A percentile compares a stretch with the other conserved stretches of the same genome.
phyloP scores from a whole-genome alignment of 2,888 invertebrate genomes.

The Hyles lineata region DNA sequence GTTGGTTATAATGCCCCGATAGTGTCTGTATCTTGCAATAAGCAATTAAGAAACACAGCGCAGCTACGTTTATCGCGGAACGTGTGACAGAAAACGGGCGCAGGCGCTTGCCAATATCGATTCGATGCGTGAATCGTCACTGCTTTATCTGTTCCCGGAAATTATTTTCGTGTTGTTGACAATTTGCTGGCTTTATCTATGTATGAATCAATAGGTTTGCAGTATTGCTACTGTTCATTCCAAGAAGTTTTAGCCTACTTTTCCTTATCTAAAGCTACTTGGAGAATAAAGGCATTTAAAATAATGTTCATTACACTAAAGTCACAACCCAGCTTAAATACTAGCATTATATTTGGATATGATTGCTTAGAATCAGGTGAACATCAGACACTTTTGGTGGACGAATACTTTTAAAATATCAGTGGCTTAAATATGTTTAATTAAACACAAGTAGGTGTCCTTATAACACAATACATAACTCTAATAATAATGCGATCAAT shows the following conservation, averaged over 20 bases:
- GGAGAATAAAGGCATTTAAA: no score
- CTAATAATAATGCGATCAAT: no score
- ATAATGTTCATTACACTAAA: no score
- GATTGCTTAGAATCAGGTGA: no score
- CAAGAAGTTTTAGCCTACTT: neutral
- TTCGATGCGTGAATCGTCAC: slow-evolving; percentile 55
- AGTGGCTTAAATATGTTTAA: no score
- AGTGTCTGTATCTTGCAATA: slow-evolving; percentile 77
- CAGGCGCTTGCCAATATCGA: slow-evolving; percentile 54
- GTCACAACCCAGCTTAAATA: no score
- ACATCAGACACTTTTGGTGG: no score
- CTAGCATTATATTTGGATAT: no score
- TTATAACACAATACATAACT: no score
- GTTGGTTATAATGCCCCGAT: slow-evolving; percentile 79
- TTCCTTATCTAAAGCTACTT: no score
- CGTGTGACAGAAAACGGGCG: slow-evolving; percentile 64
- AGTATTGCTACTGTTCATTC: neutral
- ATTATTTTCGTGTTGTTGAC: slow-evolving; percentile 42
- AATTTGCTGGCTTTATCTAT: slow-evolving; percentile 31
- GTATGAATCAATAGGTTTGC: neutral
- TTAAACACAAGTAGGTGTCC: no score
- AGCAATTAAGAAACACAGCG: slow-evolving; percentile 79
- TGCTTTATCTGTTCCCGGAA: slow-evolving; percentile 64
- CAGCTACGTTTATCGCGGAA: slow-evolving; percentile 59
- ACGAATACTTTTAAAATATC: no score